Base-by-base conservation (phyloP, 2,113 vertebrate species). In the Ailurus styani region DNA sequence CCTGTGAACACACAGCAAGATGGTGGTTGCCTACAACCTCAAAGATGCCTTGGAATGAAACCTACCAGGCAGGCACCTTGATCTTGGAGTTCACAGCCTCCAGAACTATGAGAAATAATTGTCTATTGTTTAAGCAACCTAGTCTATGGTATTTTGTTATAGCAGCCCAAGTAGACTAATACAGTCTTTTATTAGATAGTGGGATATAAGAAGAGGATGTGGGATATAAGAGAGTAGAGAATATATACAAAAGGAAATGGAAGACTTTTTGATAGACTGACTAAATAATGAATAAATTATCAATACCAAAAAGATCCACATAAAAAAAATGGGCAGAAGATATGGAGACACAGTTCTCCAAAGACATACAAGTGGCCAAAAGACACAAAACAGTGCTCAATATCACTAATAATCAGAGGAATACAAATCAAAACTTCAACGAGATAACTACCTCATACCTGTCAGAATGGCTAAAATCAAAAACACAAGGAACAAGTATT, bases 131-230 rank as follows among this genome's bases (percentile, higher is more conserved):
- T 21, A 68, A 68, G 8, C 66, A 68, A 68, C 66, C 8, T 9
- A 68, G 66, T 37, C 18, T 5, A 68, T 68, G 34, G 8, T 20
- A 37, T 37, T 68, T 37, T 68, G 66, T 68, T 68, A 68, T 18
- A 68, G 18, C 34, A 68, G 34, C 66, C 34, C 66, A 68, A 68
- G 18, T 20, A 68, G 66, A 37, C 66, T 68, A n/a, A 68, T n/a
- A 57, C 0, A 57, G 0, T 14, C 52, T 11, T 17, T 62, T 66
- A 11, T 0, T 72, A 20, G 66, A 27, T 81, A n/a, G 3, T 15
- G 42, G 15, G 15, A 55, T 90, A 1, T 14, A 29, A 40, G 1
- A 8, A 5, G 42, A 52, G 29, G 21, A n/a, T 37, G 66, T 68
- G 66, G 34, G 66, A 68, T 68, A 37, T 37, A 4, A 68, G 34